phyloP scores from a whole-genome alignment of 2,113 vertebrate genomes.

The Romanogobio albipinnatus region DNA sequence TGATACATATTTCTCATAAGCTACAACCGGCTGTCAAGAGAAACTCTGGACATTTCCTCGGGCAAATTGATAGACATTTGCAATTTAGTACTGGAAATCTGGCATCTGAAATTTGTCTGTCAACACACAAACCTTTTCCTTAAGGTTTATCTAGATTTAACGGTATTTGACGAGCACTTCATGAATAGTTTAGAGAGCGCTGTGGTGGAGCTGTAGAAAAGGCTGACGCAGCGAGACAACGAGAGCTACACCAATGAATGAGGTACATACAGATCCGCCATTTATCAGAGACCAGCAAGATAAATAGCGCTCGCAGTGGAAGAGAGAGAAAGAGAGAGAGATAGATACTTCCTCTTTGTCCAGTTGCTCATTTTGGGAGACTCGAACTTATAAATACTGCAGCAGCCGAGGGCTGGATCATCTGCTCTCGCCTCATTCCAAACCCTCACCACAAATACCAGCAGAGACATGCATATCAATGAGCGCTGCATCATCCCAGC shows the following conservation, averaged over 20 bases:
- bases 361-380: constrained; percentile 33
- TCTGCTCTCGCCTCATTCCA: constrained; percentile 36
- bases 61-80: constrained; percentile 2
- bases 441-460: constrained; percentile 35
- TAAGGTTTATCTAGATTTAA: constrained; percentile 37
- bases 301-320: constrained; percentile 5
- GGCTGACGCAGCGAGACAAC: constrained; percentile 23
- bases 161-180: constrained; percentile 26
- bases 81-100: constrained; percentile 6
- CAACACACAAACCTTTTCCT: constrained; percentile 22
- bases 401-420: constrained; percentile 38
- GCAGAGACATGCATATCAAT: constrained; percentile 58
- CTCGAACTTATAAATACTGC: constrained; percentile 50
- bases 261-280: background rate
- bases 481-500: constrained; percentile 41
- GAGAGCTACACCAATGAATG: constrained; percentile 28
- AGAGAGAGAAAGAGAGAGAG: constrained; percentile 22
- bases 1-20: constrained; percentile 28
- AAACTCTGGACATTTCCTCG: constrained; percentile 19
- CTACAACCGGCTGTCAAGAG: constrained; percentile 4
- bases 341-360: background rate
- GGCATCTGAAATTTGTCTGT: background rate
- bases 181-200: constrained; percentile 35
- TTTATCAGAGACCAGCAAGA: constrained; percentile 36
- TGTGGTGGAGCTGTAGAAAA: constrained; percentile 14